phyloP scores from a whole-genome alignment of 1,140 invertebrate species.

The Hyles euphorbiae region DNA sequence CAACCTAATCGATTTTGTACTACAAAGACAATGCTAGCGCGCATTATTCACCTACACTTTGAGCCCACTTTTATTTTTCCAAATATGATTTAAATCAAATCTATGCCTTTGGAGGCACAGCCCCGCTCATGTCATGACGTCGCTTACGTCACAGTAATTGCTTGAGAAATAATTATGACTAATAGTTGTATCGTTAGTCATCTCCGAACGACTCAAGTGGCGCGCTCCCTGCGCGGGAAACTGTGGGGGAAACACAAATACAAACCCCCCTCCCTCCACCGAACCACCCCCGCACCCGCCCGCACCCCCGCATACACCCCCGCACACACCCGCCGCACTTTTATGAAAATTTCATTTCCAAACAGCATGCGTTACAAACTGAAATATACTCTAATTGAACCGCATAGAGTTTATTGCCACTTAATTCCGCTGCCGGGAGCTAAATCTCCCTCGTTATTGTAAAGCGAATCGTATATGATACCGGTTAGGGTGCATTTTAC shows the following conservation, averaged over 20 bases:
- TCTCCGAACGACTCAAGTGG: slow-evolving; percentile 40
- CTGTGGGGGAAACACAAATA: slow-evolving; percentile 58
- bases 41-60: neutral
- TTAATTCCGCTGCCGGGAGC: slow-evolving; percentile 34
- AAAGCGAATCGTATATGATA: slow-evolving; percentile 44
- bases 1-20: neutral
- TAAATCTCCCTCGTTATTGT: slow-evolving; percentile 32
- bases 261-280: slow-evolving; percentile 21
- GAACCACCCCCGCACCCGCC: slow-evolving; percentile 14
- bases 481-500: slow-evolving; percentile 35
- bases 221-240: slow-evolving; percentile 51
- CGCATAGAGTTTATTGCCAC: slow-evolving; percentile 46
- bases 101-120: no score
- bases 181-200: slow-evolving; percentile 59
- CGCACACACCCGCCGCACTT: slow-evolving; percentile 32
- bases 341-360: slow-evolving; percentile 71
- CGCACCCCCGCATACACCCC: slow-evolving; percentile 30
- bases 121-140: no score
- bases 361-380: slow-evolving; percentile 40
- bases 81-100: no score
- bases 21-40: neutral
- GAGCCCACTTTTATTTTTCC: no score
- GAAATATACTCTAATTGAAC: slow-evolving; percentile 58
- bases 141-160: slow-evolving; percentile 12
- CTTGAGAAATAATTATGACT: slow-evolving; percentile 60